Conservation (phyloP, 2,797 vertebrate genomes). For the Brotula barbata region DNA sequence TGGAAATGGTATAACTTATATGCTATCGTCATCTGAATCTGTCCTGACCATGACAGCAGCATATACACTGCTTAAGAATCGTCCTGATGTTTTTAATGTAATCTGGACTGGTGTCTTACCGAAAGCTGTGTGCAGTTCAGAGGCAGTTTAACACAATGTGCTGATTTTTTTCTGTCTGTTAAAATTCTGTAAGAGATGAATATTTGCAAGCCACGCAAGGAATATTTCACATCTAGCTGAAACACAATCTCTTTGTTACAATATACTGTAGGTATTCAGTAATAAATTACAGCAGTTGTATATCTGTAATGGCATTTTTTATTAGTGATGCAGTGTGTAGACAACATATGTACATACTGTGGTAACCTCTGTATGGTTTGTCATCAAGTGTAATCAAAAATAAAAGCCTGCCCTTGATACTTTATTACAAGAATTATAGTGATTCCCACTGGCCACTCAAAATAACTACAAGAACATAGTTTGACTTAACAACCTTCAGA, state of each 20-base stretch:
- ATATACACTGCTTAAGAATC: not conserved
- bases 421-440: constrained; percentile 41
- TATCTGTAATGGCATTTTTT: constrained; percentile 40
- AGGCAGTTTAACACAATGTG: not conserved
- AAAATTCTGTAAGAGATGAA: constrained; percentile 24
- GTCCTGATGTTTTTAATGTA: not conserved
- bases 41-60: not conserved
- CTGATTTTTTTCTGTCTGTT: constrained; percentile 9
- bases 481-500: constrained; percentile 13
- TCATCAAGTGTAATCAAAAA: constrained; percentile 41
- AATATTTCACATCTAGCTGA: constrained; percentile 25
- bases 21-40: constrained; percentile 1
- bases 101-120: not conserved
- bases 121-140: not conserved
- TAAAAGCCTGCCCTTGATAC: constrained; percentile 26
- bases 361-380: constrained; percentile 37
- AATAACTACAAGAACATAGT: constrained; percentile 35
- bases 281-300: constrained; percentile 30
- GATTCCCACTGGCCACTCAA: constrained; percentile 26
- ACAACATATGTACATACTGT: constrained; percentile 42
- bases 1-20: not conserved
- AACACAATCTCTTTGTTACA: constrained; percentile 21
- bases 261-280: constrained; percentile 21
- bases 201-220: constrained; percentile 42
- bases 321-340: constrained; percentile 35